Evolutionary conservation across 2,888 invertebrate genomes (phyloP).

Genomic region (Mimas tiliae): DNA sequence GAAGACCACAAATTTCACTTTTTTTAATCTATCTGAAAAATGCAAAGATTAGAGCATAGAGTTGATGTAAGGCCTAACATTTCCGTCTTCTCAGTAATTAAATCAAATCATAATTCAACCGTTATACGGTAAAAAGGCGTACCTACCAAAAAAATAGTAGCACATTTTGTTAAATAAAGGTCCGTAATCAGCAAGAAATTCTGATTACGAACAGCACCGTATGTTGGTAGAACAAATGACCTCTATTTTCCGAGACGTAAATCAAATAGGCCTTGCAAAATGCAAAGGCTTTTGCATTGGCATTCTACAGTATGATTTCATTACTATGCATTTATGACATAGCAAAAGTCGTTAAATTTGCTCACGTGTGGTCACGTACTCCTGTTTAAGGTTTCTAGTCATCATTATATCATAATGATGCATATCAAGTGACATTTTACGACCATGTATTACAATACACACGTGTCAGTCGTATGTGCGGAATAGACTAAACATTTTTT

Average conservation of each 20-base stretch:
- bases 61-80: not conserved
- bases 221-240: no score
- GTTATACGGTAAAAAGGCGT: no score
- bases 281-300: not conserved
- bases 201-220: no score
- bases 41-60: no score
- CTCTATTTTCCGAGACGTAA: not conserved
- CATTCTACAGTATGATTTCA: not conserved
- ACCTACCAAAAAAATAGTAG: no score
- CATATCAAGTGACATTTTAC: not conserved
- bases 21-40: no score
- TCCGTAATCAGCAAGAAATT: no score
- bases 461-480: not conserved
- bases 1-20: no score
- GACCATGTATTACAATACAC: not conserved
- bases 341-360: constrained; percentile 15
- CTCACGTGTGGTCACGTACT: constrained; percentile 15
- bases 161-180: no score
- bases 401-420: not conserved
- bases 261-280: not conserved
- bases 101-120: no score
- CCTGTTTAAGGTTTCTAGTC: not conserved
- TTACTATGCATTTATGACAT: constrained; percentile 4
- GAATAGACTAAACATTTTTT: not conserved
- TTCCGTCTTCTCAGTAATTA: not conserved